Base-by-base conservation (phyloP, 1,140 invertebrate genomes). In the Galleria mellonella region DNA sequence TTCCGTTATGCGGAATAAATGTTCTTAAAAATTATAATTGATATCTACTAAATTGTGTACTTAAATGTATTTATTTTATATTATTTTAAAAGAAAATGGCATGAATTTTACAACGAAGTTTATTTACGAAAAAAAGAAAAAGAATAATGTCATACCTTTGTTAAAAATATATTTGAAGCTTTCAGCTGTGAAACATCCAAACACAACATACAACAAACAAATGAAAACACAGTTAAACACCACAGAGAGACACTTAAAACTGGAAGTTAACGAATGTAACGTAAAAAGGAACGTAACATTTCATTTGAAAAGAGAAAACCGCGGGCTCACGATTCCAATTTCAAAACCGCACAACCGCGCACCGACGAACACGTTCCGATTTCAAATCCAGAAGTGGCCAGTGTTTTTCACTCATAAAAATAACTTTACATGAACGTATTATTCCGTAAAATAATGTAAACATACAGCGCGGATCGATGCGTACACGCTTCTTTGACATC, bases 401-500 rank as follows among this genome's bases (percentile, higher is more conserved):
- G 55, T 42, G 53, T 47, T 66, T 74, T 71, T 66, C 67, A 62
- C 62, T 69, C 53, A 74, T 61, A 61, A 71, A 69, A 63, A 58
- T 55, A 64, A 60, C 55, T 58, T 46, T 58, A 50, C 51, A 55
- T 54, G 58, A 71, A 65, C 54, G 65, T 47, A 55, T 50, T 49
- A 53, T 45, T 51, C 58, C 58, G 42, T 36, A 30, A 17, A 15
- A 35, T 45, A 58, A 51, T 46, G 51, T 59, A 59, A 59, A 59
- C 50, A 61, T 32, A 33, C 36, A 41, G 40, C 47, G 55, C 47
- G 49, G 41, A 15, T 13, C 13, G 17, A 17, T 64, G 64, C 52
- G 68, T 61, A 74, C 68, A 40, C 54, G 45, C 67, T 60, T 65
- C 58, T 61, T 53, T 63, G 67, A 68, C 74, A 74, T 64, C 76